Percentiles rank a stretch among this genome's conserved stretches.
These are phyloP conservation scores for Strigops habroptila DNA, from an alignment of 2,113 vertebrate genomes.

Conservation along the genomic window DNA sequence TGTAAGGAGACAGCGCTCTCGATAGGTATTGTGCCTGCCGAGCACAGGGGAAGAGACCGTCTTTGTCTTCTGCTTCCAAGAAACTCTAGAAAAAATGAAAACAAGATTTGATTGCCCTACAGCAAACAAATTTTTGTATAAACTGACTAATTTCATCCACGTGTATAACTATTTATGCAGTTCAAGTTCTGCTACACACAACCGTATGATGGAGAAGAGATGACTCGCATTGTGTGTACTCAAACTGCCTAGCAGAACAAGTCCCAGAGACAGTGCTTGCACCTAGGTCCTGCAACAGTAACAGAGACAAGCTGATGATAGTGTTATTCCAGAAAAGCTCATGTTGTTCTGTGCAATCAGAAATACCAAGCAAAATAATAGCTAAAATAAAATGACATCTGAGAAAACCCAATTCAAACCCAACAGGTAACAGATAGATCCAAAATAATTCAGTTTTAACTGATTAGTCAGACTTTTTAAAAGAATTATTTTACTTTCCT, in stretches of 20 bases:
- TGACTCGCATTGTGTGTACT: neutral
- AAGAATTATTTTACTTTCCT: neutral
- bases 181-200: neutral
- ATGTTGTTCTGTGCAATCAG: neutral
- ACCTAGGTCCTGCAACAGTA: neutral
- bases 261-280: neutral
- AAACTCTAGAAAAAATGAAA: conserved; percentile 45
- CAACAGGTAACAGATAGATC: neutral
- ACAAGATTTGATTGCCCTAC: neutral
- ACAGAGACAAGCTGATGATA: neutral
- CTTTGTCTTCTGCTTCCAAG: conserved; percentile 7
- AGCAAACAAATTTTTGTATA: neutral
- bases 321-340: neutral
- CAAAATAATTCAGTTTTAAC: neutral
- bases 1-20: neutral
- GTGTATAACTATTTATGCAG: neutral
- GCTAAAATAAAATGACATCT: neutral
- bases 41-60: neutral
- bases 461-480: neutral
- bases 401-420: neutral
- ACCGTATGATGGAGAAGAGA: neutral
- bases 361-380: neutral
- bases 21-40: neutral
- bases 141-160: neutral
- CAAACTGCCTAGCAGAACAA: neutral